These are phyloP conservation scores for Anguilla pacifica DNA, from an alignment of 2,797 vertebrate species.

Conservation along the genomic window DNA sequence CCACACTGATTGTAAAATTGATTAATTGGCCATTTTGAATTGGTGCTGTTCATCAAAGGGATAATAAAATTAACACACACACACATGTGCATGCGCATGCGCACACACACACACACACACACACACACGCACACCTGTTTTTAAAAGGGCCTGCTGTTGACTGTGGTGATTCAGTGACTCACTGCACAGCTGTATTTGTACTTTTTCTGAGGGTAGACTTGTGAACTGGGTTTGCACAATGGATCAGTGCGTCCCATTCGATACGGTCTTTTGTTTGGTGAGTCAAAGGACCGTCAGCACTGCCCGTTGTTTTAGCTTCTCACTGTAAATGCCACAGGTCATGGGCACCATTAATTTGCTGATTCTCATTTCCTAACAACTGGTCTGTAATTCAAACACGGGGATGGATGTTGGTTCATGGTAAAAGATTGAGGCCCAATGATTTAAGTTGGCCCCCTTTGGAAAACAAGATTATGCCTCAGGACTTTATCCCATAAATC, in stretches of 20 bases:
- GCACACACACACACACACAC: too few relatives aligned
- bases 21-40: too few relatives aligned
- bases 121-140: background rate
- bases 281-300: background rate
- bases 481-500: background rate
- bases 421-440: background rate
- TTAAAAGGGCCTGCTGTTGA: background rate
- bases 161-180: slow-evolving; percentile 16
- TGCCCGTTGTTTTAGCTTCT: background rate
- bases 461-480: background rate
- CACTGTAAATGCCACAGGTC: background rate
- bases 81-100: too few relatives aligned
- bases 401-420: background rate
- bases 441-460: background rate
- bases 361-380: background rate
- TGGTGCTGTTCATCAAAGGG: too few relatives aligned
- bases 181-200: slow-evolving; percentile 5
- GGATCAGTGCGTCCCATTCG: background rate
- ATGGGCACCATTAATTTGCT: background rate
- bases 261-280: background rate
- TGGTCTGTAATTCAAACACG: background rate
- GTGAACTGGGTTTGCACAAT: background rate
- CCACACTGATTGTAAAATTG: too few relatives aligned
- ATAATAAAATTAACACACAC: too few relatives aligned
- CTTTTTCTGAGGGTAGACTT: background rate